Percentiles rank a stretch among this genome's conserved stretches.
Conservation (phyloP, 1,140 invertebrate genomes). For the Luehdorfia chinensis region DNA sequence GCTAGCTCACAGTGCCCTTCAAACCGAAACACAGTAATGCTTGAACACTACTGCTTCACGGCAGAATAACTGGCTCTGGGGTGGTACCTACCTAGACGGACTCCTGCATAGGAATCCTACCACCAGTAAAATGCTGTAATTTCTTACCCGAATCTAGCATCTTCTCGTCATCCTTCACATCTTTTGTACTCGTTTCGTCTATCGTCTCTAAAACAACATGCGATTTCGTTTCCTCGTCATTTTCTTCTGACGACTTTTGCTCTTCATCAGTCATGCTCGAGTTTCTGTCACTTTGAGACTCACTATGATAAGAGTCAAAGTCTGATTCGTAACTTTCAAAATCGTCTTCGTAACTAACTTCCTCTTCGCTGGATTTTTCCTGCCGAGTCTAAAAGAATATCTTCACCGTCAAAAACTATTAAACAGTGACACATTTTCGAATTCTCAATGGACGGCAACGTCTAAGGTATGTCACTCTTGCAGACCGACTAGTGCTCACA, state of each 20-base stretch:
- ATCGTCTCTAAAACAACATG: slow-evolving; percentile 1
- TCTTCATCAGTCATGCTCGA: slow-evolving; percentile 9
- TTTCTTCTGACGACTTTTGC: slow-evolving; percentile 8
- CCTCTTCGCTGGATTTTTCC: slow-evolving; percentile 48
- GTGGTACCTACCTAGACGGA: too few relatives aligned
- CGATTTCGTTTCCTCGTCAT: slow-evolving; percentile 14
- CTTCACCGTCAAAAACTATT: too few relatives aligned
- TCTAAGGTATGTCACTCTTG: too few relatives aligned
- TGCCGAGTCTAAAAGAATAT: slow-evolving; percentile 19
- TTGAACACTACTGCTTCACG: too few relatives aligned
- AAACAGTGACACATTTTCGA: too few relatives aligned
- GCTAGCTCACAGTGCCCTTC: too few relatives aligned
- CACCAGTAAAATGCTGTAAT: too few relatives aligned
- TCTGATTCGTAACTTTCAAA: slow-evolving; percentile 80
- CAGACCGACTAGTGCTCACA: too few relatives aligned
- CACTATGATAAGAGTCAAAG: slow-evolving; percentile 75
- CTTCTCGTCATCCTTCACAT: slow-evolving; percentile 77
- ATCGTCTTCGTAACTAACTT: slow-evolving; percentile 77
- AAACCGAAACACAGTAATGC: too few relatives aligned
- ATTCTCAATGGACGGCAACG: too few relatives aligned
- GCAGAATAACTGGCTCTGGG: too few relatives aligned
- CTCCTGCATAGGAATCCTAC: too few relatives aligned
- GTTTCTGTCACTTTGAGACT: slow-evolving; percentile 19
- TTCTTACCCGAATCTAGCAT: slow-evolving; percentile 83
- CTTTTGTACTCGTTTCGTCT: slow-evolving; percentile 28